A percentile compares a stretch with the other conserved stretches of the same genome.
phyloP scores from a whole-genome alignment of 2,888 invertebrate genomes.

The Pseudoips prasinana region DNA sequence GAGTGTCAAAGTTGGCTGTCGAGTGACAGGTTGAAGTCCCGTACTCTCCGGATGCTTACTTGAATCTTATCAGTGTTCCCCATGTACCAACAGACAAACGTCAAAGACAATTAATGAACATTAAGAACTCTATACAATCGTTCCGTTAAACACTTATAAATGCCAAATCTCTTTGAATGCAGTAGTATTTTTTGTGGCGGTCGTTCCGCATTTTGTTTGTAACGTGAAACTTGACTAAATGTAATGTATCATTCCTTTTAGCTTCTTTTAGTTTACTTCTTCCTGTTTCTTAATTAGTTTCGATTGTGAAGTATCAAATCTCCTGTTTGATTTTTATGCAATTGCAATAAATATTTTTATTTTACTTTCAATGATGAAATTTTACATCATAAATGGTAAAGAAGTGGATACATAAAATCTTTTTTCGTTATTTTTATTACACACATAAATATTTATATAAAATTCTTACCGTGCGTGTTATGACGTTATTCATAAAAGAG shows the following conservation, averaged over 20 bases:
- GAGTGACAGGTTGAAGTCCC: slow-evolving; percentile 38
- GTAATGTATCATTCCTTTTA: slow-evolving; percentile 34
- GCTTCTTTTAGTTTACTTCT: slow-evolving; percentile 34
- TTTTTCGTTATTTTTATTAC: neutral
- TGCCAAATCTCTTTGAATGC: slow-evolving; percentile 3
- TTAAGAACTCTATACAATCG: slow-evolving; percentile 18
- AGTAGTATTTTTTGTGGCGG: slow-evolving; percentile 27
- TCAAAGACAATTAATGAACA: slow-evolving; percentile 21
- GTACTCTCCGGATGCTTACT: slow-evolving; percentile 28
- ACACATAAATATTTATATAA: neutral
- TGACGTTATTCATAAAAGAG: too few relatives aligned
- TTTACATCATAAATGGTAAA: too few relatives aligned
- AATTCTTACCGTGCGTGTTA: too few relatives aligned
- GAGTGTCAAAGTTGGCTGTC: slow-evolving; percentile 49
- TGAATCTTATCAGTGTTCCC: slow-evolving; percentile 36
- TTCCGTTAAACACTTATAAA: slow-evolving; percentile 13
- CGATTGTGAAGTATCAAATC: neutral
- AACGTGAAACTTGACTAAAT: slow-evolving; percentile 37
- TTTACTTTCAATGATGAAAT: neutral
- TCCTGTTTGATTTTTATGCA: too few relatives aligned
- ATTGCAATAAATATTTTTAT: neutral
- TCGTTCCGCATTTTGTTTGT: slow-evolving; percentile 30
- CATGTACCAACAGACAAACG: slow-evolving; percentile 21
- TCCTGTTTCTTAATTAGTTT: slow-evolving; percentile 27
- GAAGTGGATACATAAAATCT: too few relatives aligned